These are phyloP conservation scores for Condylostylus longicornis DNA, from an alignment of 1,140 invertebrate genomes.

Conservation along the genomic window DNA sequence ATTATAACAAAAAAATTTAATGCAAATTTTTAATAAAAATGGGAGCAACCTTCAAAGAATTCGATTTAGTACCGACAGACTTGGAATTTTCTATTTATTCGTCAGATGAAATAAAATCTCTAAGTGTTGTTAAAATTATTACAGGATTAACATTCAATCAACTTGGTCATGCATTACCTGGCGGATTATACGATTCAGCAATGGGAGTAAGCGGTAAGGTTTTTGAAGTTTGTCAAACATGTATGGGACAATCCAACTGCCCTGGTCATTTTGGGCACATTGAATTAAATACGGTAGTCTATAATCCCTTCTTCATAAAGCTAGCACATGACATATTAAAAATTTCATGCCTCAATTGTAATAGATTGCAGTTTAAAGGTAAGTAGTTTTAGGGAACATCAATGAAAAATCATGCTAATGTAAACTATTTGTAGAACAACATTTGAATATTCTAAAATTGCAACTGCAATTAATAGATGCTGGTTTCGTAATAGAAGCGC, in stretches of 20 bases:
- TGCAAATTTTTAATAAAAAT: no score
- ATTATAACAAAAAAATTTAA: no score
- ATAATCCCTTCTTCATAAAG: slow-evolving; percentile 83
- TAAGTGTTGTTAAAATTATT: slow-evolving; percentile 76
- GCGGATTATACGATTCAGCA: slow-evolving; percentile 73
- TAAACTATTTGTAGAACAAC: slow-evolving; percentile 36
- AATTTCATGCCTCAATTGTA: slow-evolving; percentile 55
- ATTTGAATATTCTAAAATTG: slow-evolving; percentile 48
- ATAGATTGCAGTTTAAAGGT: slow-evolving; percentile 53
- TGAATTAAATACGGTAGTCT: slow-evolving; percentile 72
- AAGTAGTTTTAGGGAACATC: neutral
- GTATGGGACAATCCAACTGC: slow-evolving; percentile 55
- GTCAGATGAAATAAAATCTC: slow-evolving; percentile 64
- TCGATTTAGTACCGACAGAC: slow-evolving; percentile 15
- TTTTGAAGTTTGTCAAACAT: slow-evolving; percentile 68
- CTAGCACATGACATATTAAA: slow-evolving; percentile 50
- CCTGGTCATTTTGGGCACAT: slow-evolving; percentile 94
- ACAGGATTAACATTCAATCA: slow-evolving; percentile 72
- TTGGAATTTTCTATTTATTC: slow-evolving; percentile 57
- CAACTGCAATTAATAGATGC: slow-evolving; percentile 62
- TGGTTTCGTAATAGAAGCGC: slow-evolving; percentile 56
- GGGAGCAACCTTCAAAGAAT: neutral
- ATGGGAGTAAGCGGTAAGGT: slow-evolving; percentile 47
- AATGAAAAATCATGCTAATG: neutral
- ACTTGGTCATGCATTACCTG: slow-evolving; percentile 63